Percentiles rank a stretch among this genome's conserved stretches.
Conservation (phyloP, 2,113 vertebrate species). For the Loxodonta africana region DNA sequence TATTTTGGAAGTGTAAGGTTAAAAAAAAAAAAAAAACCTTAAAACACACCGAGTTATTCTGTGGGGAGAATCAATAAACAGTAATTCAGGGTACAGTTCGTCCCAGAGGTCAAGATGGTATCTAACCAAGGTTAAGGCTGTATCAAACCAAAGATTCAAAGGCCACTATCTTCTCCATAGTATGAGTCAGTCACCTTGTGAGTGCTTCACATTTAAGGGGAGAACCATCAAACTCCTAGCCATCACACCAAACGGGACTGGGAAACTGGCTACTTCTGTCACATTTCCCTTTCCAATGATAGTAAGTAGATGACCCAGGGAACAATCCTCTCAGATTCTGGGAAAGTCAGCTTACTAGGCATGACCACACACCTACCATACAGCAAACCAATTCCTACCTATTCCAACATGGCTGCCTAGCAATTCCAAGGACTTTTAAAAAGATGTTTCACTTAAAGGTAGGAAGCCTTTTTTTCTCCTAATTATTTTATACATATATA, state of each 20-base stretch:
- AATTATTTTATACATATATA: too few relatives aligned
- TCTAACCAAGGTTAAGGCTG: conserved; percentile 49
- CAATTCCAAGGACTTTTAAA: not conserved
- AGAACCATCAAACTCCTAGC: not conserved
- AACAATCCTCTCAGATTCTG: not conserved
- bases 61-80: conserved; percentile 18
- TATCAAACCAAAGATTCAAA: conserved; percentile 50
- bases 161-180: not conserved
- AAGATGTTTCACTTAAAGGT: not conserved
- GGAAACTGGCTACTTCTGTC: not conserved
- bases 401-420: not conserved
- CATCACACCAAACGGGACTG: not conserved
- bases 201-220: not conserved
- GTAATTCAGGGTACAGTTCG: not conserved
- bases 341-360: not conserved
- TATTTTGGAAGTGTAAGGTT: not conserved
- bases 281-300: not conserved
- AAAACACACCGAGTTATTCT: not conserved
- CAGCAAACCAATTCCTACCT: not conserved
- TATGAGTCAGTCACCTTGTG: not conserved
- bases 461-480: not conserved
- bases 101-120: not conserved
- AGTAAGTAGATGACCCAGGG: not conserved
- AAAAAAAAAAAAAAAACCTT: not conserved
- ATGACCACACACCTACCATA: not conserved